Conservation (phyloP, 1,140 invertebrate species). For the Calliopsis andreniformis region DNA sequence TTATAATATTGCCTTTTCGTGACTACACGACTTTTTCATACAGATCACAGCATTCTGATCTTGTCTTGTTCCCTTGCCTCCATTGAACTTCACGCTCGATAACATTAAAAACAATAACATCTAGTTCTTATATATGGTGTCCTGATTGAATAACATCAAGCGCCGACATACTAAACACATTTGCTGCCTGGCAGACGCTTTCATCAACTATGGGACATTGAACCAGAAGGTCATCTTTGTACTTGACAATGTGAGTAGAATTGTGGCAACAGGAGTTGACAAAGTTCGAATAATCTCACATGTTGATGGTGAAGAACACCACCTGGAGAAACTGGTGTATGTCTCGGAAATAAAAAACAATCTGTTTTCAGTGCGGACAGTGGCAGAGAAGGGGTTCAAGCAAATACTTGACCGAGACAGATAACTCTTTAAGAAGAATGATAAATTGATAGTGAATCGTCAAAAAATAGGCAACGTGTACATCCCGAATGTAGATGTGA, state of each 20-base stretch:
- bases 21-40: slow-evolving; percentile 10
- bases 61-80: no score
- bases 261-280: slow-evolving; percentile 16
- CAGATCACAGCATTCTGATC: no score
- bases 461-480: slow-evolving; percentile 9
- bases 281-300: slow-evolving; percentile 14
- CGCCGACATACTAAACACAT: slow-evolving; percentile 31
- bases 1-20: no score
- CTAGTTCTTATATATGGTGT: no score
- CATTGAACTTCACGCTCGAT: no score
- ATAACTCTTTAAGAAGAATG: slow-evolving; percentile 26
- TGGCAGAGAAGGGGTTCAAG: slow-evolving; percentile 33
- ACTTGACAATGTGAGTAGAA: slow-evolving; percentile 25
- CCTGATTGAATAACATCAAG: no score
- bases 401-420: slow-evolving; percentile 7
- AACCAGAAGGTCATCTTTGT: background rate
- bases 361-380: slow-evolving; percentile 30
- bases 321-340: slow-evolving; percentile 29
- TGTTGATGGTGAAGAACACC: slow-evolving; percentile 21
- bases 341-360: slow-evolving; percentile 30
- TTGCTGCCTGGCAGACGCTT: slow-evolving; percentile 27
- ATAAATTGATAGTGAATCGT: slow-evolving; percentile 7
- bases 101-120: no score
- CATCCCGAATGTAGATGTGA: slow-evolving; percentile 13
- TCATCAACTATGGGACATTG: slow-evolving; percentile 15